Percentiles rank a stretch among this genome's conserved stretches.
These are phyloP conservation scores for Drymonia ruficornis DNA, from an alignment of 2,888 invertebrate genomes.

Conservation along the genomic window DNA sequence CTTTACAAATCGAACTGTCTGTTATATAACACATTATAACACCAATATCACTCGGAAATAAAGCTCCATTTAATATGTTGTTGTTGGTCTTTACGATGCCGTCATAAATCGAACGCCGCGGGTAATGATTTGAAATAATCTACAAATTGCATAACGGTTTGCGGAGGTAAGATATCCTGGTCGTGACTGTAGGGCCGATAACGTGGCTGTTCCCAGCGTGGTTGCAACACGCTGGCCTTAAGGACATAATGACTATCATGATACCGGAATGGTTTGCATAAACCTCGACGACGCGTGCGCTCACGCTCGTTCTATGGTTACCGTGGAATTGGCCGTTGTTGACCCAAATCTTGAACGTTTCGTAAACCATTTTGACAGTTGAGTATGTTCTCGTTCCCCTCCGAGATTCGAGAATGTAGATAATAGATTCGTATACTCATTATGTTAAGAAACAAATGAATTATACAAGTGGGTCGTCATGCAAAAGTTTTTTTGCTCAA, in stretches of 20 bases:
- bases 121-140: constrained; percentile 64
- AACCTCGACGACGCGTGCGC: constrained; percentile 52
- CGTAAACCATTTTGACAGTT: constrained; percentile 55
- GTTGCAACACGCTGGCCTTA: constrained; percentile 61
- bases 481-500: neutral
- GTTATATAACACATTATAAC: constrained; percentile 35
- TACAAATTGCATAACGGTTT: constrained; percentile 61
- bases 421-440: constrained; percentile 12
- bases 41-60: constrained; percentile 33
- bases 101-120: constrained; percentile 66
- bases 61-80: constrained; percentile 39
- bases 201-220: constrained; percentile 59
- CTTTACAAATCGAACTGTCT: constrained; percentile 4
- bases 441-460: constrained; percentile 6
- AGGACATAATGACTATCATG: constrained; percentile 69
- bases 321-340: constrained; percentile 45
- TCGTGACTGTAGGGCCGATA: constrained; percentile 71
- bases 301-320: constrained; percentile 65
- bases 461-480: constrained; percentile 2
- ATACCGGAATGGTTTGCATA: constrained; percentile 71
- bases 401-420: constrained; percentile 9
- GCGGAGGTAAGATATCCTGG: constrained; percentile 49
- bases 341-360: constrained; percentile 55
- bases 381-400: neutral
- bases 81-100: constrained; percentile 34